Percentiles rank a stretch among this genome's conserved stretches.
phyloP scores from a whole-genome alignment of 2,113 vertebrate species.

The Apeltes quadracus region DNA sequence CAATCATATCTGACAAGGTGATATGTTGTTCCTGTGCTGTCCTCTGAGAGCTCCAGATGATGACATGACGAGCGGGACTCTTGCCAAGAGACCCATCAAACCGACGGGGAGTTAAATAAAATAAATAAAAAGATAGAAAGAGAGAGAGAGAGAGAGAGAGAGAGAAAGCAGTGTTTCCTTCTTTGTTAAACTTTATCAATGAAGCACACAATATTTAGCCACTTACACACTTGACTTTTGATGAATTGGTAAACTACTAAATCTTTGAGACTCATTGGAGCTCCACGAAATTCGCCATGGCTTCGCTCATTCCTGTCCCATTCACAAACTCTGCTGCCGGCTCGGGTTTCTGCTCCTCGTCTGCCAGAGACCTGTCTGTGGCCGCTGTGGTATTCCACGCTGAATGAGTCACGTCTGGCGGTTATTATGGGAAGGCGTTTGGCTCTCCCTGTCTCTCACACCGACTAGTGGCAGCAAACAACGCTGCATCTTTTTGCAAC shows the following conservation, averaged over 20 bases:
- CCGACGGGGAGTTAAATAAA: slow-evolving; percentile 37
- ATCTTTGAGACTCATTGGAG: slow-evolving; percentile 63
- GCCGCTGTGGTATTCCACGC: slow-evolving; percentile 79
- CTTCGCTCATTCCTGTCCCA: slow-evolving; percentile 74
- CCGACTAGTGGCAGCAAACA: slow-evolving; percentile 73
- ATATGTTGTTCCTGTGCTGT: slow-evolving; percentile 72
- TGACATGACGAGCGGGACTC: slow-evolving; percentile 57
- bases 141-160: background rate
- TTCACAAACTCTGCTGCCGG: slow-evolving; percentile 76
- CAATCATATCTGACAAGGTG: slow-evolving; percentile 76
- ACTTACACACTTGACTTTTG: slow-evolving; percentile 58
- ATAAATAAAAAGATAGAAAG: slow-evolving; percentile 16
- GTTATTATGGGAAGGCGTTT: slow-evolving; percentile 75
- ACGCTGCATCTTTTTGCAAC: slow-evolving; percentile 67
- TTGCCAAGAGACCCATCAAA: slow-evolving; percentile 56
- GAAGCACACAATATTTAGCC: slow-evolving; percentile 50
- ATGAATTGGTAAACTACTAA: slow-evolving; percentile 65
- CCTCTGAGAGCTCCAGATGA: slow-evolving; percentile 60
- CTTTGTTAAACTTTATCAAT: slow-evolving; percentile 37
- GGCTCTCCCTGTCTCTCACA: slow-evolving; percentile 50
- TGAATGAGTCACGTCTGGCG: slow-evolving; percentile 81
- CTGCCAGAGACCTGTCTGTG: slow-evolving; percentile 80
- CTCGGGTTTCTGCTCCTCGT: slow-evolving; percentile 71
- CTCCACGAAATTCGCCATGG: slow-evolving; percentile 67
- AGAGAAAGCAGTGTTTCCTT: slow-evolving; percentile 11